Conservation (phyloP, 2,113 vertebrate genomes). For the Mormyrus iriodes region DNA sequence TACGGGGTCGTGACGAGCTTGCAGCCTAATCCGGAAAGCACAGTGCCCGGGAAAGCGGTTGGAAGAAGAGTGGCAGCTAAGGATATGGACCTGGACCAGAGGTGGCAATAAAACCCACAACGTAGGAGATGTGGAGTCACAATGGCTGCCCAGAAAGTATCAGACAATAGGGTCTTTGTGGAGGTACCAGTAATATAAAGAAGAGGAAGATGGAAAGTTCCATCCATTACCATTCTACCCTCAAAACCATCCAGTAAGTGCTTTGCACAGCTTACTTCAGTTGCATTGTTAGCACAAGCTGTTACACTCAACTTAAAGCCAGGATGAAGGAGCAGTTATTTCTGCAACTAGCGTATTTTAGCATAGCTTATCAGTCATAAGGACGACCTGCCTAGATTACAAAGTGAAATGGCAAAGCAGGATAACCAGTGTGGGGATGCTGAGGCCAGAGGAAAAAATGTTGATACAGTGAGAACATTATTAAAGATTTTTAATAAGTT, state of each 20-base stretch:
- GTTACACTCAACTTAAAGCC: background rate
- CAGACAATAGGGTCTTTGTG: background rate
- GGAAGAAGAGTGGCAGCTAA: background rate
- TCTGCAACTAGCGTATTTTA: background rate
- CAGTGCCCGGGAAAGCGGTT: background rate
- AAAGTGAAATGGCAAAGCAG: background rate
- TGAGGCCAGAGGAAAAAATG: background rate
- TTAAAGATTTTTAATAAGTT: background rate
- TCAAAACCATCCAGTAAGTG: background rate
- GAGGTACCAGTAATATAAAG: background rate
- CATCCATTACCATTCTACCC: background rate
- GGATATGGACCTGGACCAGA: background rate
- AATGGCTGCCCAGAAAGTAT: background rate
- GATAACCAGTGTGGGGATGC: background rate
- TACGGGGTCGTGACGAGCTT: no score
- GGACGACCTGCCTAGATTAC: background rate
- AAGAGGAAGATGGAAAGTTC: background rate
- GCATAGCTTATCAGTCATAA: background rate
- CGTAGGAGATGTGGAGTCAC: background rate
- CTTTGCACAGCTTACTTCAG: background rate
- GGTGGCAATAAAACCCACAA: background rate
- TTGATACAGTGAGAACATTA: background rate
- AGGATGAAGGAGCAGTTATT: background rate
- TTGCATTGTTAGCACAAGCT: background rate
- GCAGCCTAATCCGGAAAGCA: background rate